Percentiles rank a stretch among this genome's conserved stretches.
Conservation (phyloP, 2,113 vertebrate species). For the Solea senegalensis region DNA sequence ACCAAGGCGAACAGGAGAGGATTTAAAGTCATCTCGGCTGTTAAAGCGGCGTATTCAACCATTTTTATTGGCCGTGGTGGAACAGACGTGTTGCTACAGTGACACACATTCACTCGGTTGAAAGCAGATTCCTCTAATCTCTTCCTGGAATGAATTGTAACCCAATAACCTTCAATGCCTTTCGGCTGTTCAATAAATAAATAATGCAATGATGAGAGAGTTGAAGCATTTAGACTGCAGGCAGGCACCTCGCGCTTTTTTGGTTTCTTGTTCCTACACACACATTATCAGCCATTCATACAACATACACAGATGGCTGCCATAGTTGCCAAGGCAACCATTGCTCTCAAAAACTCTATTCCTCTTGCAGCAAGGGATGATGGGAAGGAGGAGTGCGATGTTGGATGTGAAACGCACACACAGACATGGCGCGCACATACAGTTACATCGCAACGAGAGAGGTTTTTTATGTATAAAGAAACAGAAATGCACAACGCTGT, state of each 20-base stretch:
- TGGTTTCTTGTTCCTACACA: conserved; percentile 7
- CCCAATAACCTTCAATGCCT: conserved; percentile 63
- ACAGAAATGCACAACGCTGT: conserved; percentile 1
- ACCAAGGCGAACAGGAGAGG: neutral
- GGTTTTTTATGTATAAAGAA: neutral
- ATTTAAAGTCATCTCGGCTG: conserved; percentile 5
- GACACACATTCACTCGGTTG: conserved; percentile 24
- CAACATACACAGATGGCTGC: conserved; percentile 64
- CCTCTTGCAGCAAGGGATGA: conserved; percentile 47
- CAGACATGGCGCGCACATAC: conserved; percentile 4
- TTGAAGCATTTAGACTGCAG: conserved; percentile 44
- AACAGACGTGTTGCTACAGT: conserved; percentile 6
- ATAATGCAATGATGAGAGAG: conserved; percentile 60
- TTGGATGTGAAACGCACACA: conserved; percentile 26
- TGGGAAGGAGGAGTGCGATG: conserved; percentile 31
- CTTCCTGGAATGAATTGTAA: conserved; percentile 43
- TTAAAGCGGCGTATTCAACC: too few species aligned
- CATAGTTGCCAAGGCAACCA: conserved; percentile 76
- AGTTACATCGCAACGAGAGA: neutral
- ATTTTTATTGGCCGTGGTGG: neutral
- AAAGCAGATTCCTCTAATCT: conserved; percentile 48
- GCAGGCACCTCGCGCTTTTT: conserved; percentile 5
- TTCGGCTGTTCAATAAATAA: conserved; percentile 65
- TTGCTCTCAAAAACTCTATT: conserved; percentile 53
- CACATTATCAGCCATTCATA: conserved; percentile 37